Base-by-base conservation (phyloP, 1,140 invertebrate species). In the Drosophila kurseongensis region DNA sequence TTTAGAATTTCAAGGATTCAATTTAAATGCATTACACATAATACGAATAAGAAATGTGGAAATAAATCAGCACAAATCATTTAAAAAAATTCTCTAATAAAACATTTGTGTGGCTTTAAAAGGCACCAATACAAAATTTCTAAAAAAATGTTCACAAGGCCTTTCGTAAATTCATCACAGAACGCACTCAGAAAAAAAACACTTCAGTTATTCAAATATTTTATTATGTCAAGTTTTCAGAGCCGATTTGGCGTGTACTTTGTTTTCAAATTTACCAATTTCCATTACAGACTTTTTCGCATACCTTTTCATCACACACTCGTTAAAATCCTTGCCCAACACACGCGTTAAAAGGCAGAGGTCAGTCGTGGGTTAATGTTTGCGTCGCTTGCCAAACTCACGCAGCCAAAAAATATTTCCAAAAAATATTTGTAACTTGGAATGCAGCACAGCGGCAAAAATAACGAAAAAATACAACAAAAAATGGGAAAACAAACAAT, bases 241-340 rank as follows among this genome's bases (percentile, higher is more conserved):
- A 6, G 4, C 35, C 32, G 40, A 23, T 38, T 4, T 13, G 12
- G 38, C 35, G 12, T 0, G 16, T 18, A 57, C 56, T 18, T 32
- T 32, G 27, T 35, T 47, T 62, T 32, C 5, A 18, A 42, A 67
- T 67, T 67, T 16, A 51, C 45, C 27, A 67, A 67, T 41, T 51
- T 66, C 44, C 52, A 69, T 69, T 56, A 44, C 61, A 54, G 48
- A 68, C 32, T 40, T 68, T 38, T 56, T 55, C 32, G 32, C 47
- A 67, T 60, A n/a, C 32, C 50, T 66, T 68, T 48, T 23, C 67
- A 69, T 10, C 67, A 56, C 42, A 48, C 27, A 71, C 68, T 71
- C 51, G 65, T 66, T 44, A 68, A 66, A 66, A 54, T 61, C 60
- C 68, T 75, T 75, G 69, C 71, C 50, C 56, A 75, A 75, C 41